Evolutionary conservation across 23 tunicate genomes (phyloP), one percentile per base, ranked within the genome.

Genomic region (Clavelina lepadiformis): DNA sequence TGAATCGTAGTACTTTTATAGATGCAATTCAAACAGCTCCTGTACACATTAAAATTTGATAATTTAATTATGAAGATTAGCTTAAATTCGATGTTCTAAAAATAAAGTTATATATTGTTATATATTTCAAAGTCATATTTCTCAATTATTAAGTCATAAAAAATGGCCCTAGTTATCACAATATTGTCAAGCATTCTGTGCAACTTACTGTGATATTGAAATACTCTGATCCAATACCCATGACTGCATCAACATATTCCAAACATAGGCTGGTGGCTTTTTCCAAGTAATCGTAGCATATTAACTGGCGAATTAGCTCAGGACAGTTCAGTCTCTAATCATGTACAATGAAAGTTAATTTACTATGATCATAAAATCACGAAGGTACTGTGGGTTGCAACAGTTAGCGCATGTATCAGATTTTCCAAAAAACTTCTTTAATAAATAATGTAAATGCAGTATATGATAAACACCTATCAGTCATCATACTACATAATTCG

Each of bases 281-380:
- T 7, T 78, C 76, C 66, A 86, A 46, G 31, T 66, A 73, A 61
- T 86, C 95, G 58, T 60, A 78, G 51, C 86, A 86, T 15, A 72
- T 67, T 23, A 86, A 50, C 85, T 72, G 51, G 7, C 95, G 69
- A 13, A 86, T 35, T 29, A 86, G 58, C 50, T 86, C 95, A 5
- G 95, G 79, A 35, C 72, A 55, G 62, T 86, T 86, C 22, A 66
- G 58, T 54, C 65, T 72, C 79, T 81, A 58, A 0, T 8, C n/a
- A n/a, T n/a, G n/a, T 24, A 31, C 33, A 54, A 11, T 28, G 56
- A 1, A 25, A 2, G 21, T 57, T 26, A 2, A 27, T 21, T 4
- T 3, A 33, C 33, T 21, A 33, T 3, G 11, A 15, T 8, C 11
- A 41, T 8, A 15, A 41, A 41, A 8, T 8, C 13, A 8, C 15